These are phyloP conservation scores for Melanotaenia duboulayi DNA, from an alignment of 2,113 vertebrate species.

Conservation along the genomic window DNA sequence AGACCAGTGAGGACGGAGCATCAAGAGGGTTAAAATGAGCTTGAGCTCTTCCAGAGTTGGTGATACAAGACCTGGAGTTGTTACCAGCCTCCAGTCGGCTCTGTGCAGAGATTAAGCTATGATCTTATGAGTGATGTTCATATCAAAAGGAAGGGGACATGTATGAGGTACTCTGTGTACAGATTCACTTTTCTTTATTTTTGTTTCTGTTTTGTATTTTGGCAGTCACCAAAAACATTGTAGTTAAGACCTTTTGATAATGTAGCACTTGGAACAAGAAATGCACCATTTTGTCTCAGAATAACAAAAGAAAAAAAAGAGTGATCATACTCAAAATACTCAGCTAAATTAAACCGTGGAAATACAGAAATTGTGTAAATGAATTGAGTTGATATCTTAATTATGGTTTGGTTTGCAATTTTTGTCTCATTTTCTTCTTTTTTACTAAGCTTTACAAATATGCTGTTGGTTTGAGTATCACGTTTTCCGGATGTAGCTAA, in stretches of 20 bases:
- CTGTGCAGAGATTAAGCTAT: slow-evolving; percentile 70
- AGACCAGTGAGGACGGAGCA: slow-evolving; percentile 34
- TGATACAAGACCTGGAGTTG: slow-evolving; percentile 38
- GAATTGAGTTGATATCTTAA: slow-evolving; percentile 51
- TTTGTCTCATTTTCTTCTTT: slow-evolving; percentile 51
- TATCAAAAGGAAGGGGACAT: slow-evolving; percentile 38
- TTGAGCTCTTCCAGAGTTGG: slow-evolving; percentile 64
- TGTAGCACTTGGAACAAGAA: slow-evolving; percentile 81
- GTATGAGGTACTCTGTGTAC: slow-evolving; percentile 74
- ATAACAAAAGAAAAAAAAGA: slow-evolving; percentile 14
- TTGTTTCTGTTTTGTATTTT: slow-evolving; percentile 1
- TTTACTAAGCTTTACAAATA: slow-evolving; percentile 8
- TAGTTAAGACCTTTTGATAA: slow-evolving; percentile 41
- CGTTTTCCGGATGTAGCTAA: slow-evolving; percentile 18
- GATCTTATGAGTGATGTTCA: slow-evolving; percentile 50
- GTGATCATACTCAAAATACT: background rate
- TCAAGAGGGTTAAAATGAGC: slow-evolving; percentile 43
- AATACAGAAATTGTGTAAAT: background rate
- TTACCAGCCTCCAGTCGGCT: slow-evolving; percentile 43
- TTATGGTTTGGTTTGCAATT: slow-evolving; percentile 63
- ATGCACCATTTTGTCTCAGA: slow-evolving; percentile 42
- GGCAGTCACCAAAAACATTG: slow-evolving; percentile 42
- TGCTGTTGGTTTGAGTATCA: slow-evolving; percentile 32
- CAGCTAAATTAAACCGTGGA: background rate
- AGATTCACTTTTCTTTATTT: slow-evolving; percentile 36